Evolutionary conservation across 2,888 invertebrate genomes (phyloP), one percentile per base, ranked within the genome.

Genomic region (Tipula vernalis): DNA sequence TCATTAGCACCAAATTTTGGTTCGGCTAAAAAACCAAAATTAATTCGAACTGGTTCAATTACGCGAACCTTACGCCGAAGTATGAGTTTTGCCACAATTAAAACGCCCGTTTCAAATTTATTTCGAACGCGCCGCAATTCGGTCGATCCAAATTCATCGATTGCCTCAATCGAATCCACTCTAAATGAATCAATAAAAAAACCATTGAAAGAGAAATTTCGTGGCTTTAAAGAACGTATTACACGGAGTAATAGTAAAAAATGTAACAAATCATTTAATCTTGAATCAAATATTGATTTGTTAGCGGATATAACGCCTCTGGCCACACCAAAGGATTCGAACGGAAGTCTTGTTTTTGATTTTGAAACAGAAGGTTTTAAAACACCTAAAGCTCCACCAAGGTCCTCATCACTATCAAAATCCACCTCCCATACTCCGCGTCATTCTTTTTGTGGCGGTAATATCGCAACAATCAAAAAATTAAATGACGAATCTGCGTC

Each of bases 71-170:
- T 92, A 10, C 90, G 90, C 57, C 90, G 91, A 0, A 91, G 92
- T 36, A 91, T 92, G 89, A 92, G 91, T 87, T 91, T 92, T 88
- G 91, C 90, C 12, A 90, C 91, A 0, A 90, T 90, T 57, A 90
- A 90, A 87, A 91, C 91, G 18, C 91, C 91, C 41, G 89, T 91
- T 84, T 89, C 89, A n/a, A 90, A 90, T 86, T 90, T 89, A 87
- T 88, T 89, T 47, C 88, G 89, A n/a, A 88, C 88, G 5, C 87
- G 89, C 51, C 88, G 89, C 71, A 89, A 88, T 88, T 89, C 89
- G 71, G 88, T 89, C 71, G 89, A 89, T 89, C 89, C 89, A 41
- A 90, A 91, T 88, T 90, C 90, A 86, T 91, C 91, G 6, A 88
- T 91, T 6, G 90, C 89, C 87, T 91, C 91, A 36, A 88, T 90